Percentiles rank a stretch among this genome's conserved stretches.
phyloP scores from a whole-genome alignment of 2,888 invertebrate genomes.

The Campopleginae sp. region DNA sequence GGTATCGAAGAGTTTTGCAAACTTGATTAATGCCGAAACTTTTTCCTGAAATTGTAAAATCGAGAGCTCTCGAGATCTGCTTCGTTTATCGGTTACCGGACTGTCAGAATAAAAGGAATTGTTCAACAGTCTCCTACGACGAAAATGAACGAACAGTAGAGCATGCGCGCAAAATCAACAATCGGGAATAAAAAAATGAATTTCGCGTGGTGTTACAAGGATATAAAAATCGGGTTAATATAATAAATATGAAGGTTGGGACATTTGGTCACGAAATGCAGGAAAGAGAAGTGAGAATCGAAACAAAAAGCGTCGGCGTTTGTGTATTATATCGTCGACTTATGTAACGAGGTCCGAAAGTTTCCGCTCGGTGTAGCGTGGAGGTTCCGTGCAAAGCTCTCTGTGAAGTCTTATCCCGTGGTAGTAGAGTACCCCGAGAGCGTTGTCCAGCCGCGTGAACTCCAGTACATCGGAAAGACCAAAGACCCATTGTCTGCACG shows the following conservation, averaged over 20 bases:
- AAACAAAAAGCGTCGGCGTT: conserved; percentile 50
- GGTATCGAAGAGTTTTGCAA: no score
- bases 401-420: conserved; percentile 26
- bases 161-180: neutral
- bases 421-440: conserved; percentile 28
- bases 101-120: no score
- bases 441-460: conserved; percentile 64
- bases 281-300: conserved; percentile 56
- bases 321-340: conserved; percentile 73
- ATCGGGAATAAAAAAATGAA: neutral
- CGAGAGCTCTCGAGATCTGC: no score
- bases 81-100: no score
- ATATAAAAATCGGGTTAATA: neutral
- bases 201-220: neutral
- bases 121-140: neutral
- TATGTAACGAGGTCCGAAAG: conserved; percentile 76
- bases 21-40: no score
- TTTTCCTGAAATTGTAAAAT: no score
- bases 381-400: conserved; percentile 63
- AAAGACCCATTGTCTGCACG: conserved; percentile 67
- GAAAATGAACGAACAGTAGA: neutral
- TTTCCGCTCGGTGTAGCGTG: conserved; percentile 80
- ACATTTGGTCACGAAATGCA: conserved; percentile 27
- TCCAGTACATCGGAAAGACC: conserved; percentile 56
- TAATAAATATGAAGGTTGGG: neutral